These are phyloP conservation scores for Pristionchus pacificus DNA, from an alignment of 1,140 invertebrate genomes.

Conservation along the genomic window DNA sequence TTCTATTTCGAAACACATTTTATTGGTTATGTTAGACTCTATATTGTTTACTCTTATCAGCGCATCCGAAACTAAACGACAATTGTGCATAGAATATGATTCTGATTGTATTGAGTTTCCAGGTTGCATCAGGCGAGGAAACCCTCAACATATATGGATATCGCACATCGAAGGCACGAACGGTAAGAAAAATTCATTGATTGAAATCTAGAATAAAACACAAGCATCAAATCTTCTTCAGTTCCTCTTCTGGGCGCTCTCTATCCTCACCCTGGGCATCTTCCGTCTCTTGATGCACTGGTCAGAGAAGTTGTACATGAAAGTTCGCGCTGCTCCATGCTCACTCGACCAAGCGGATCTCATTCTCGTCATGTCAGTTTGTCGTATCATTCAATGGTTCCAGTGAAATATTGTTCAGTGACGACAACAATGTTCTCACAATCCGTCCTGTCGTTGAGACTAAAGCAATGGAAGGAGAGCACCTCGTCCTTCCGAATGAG, in stretches of 20 bases:
- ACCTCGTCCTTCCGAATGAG: not conserved
- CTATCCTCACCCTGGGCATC: slow-evolving; percentile 7
- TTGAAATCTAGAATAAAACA: not conserved
- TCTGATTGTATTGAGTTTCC: no score
- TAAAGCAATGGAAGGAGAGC: not conserved
- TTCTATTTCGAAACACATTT: no score
- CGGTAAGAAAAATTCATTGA: not conserved
- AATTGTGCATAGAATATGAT: not conserved
- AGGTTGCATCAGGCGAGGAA: not conserved
- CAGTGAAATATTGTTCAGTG: no score
- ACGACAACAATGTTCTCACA: not conserved
- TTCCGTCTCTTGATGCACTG: slow-evolving; percentile 8
- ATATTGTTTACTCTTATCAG: not conserved
- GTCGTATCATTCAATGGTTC: no score
- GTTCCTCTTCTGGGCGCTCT: not conserved
- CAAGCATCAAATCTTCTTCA: no score
- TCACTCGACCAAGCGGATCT: slow-evolving; percentile 13
- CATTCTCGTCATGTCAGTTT: slow-evolving; percentile 16
- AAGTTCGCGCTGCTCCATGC: not conserved
- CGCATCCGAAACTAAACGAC: not conserved
- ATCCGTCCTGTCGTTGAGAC: not conserved
- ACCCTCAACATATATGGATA: not conserved
- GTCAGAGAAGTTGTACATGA: slow-evolving; percentile 9
- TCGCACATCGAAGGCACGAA: not conserved
- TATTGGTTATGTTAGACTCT: not conserved